A percentile compares a stretch with the other conserved stretches of the same genome.
Conservation (phyloP, 1,140 invertebrate genomes). For the Sycobia sp. region DNA sequence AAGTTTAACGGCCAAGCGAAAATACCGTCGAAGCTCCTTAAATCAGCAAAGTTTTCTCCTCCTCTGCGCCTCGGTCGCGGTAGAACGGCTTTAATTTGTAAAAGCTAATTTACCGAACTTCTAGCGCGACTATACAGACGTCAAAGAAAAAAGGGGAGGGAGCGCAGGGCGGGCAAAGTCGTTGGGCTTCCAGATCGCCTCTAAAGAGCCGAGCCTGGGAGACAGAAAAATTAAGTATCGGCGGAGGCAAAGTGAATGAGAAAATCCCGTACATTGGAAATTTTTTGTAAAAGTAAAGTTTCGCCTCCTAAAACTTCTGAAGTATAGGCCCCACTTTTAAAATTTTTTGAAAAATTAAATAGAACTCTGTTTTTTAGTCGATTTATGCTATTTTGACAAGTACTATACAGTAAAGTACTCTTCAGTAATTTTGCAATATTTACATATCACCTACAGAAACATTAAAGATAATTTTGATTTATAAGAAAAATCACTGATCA, state of each 20-base stretch:
- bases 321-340: too few relatives aligned
- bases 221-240: slow-evolving; percentile 26
- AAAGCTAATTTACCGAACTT: slow-evolving; percentile 58
- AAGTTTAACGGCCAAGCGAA: slow-evolving; percentile 20
- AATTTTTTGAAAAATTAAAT: too few relatives aligned
- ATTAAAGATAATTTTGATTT: too few relatives aligned
- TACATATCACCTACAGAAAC: too few relatives aligned
- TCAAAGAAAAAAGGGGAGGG: slow-evolving; percentile 1
- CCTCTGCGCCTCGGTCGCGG: slow-evolving; percentile 7
- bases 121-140: slow-evolving; percentile 44
- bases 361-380: too few relatives aligned
- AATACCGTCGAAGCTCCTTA: slow-evolving; percentile 33
- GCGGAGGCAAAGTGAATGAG: neutral
- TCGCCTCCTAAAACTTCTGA: too few relatives aligned
- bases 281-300: neutral
- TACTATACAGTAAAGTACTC: too few relatives aligned
- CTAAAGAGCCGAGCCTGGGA: slow-evolving; percentile 29
- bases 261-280: neutral
- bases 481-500: too few relatives aligned
- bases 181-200: slow-evolving; percentile 42
- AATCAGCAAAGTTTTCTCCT: slow-evolving; percentile 40
- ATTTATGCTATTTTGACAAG: too few relatives aligned
- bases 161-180: too few relatives aligned
- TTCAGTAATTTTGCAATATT: too few relatives aligned
- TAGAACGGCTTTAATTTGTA: slow-evolving; percentile 55